These are phyloP conservation scores for Scaptomyza caliginosa DNA, from an alignment of 2,888 invertebrate species.

Conservation along the genomic window DNA sequence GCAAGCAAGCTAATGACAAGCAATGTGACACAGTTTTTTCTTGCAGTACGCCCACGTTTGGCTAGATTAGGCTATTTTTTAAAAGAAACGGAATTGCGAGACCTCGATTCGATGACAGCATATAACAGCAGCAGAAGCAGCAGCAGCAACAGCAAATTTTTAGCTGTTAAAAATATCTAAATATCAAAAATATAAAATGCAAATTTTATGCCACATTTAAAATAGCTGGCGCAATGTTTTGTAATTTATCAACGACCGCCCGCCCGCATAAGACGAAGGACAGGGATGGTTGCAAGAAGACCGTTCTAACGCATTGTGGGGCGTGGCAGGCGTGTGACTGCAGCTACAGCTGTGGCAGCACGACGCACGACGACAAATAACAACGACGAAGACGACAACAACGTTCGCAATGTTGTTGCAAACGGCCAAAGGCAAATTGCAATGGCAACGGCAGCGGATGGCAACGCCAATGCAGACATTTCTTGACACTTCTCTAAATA, in stretches of 20 bases:
- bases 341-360: constrained; percentile 47
- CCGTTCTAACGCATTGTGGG: constrained; percentile 22
- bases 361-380: constrained; percentile 30
- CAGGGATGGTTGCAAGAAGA: not conserved
- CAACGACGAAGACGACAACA: constrained; percentile 7
- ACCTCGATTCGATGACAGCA: constrained; percentile 58
- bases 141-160: constrained; percentile 10
- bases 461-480: constrained; percentile 74
- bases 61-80: constrained; percentile 58
- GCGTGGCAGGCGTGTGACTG: constrained; percentile 70
- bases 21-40: constrained; percentile 70
- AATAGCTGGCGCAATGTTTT: constrained; percentile 74
- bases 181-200: constrained; percentile 66
- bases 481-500: constrained; percentile 79
- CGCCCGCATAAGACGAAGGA: constrained; percentile 58
- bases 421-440: constrained; percentile 38
- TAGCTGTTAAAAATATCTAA: constrained; percentile 32
- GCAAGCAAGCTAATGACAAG: constrained; percentile 71
- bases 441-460: no score
- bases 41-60: constrained; percentile 54
- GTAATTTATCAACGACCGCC: constrained; percentile 78
- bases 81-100: constrained; percentile 39
- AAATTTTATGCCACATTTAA: constrained; percentile 76
- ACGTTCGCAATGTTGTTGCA: constrained; percentile 51
- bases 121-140: not conserved